Base-by-base conservation (phyloP, 2,888 invertebrate genomes). In the Pachycephus smyrnensis region DNA sequence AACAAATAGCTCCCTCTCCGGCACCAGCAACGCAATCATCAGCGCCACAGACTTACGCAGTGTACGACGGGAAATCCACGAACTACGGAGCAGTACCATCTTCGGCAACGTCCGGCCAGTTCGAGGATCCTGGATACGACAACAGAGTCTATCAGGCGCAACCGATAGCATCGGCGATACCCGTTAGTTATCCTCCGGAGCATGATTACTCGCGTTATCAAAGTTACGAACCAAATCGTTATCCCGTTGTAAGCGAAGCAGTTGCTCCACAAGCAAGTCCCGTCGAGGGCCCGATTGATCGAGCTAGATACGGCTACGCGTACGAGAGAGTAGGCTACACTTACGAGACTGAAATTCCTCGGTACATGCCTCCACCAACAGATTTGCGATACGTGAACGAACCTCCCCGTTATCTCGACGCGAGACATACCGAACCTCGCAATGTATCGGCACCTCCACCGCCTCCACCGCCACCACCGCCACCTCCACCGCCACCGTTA, bases 71-170 rank as follows among this genome's bases (percentile, higher is more conserved):
- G 4, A 55, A 55, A 55, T 86, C 88, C 74, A 79, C 84, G 36
- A 80, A 71, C 33, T 88, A 87, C 75, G 32, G 9, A 31, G 32
- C 68, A 12, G 40, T 55, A 23, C 85, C 88, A 11, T 77, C 84
- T 11, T 23, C 40, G 23, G 9, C 40, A 23, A 55, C 23, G 2
- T 15, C 40, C 4, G 40, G 23, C 23, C 77, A 77, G 77, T 89
- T 88, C 79, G 89, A 89, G 69, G 88, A 88, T 15, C 79, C 85
- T 9, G 79, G 82, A 74, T 89, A 89, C 77, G 89, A 89, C 12
- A 31, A 73, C 3, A 75, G 77, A 71, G 12, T 32, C 9, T 37
- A 55, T 12, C 74, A 71, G 69, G 35, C 55, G 0, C 75, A 74
- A 37, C 33, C 31, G 23, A 40, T 69, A 36, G 69, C 81, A 37